Evolutionary conservation across 1,140 invertebrate species (phyloP), one percentile per base, ranked within the genome.

Genomic region (Drosophila insularis): DNA sequence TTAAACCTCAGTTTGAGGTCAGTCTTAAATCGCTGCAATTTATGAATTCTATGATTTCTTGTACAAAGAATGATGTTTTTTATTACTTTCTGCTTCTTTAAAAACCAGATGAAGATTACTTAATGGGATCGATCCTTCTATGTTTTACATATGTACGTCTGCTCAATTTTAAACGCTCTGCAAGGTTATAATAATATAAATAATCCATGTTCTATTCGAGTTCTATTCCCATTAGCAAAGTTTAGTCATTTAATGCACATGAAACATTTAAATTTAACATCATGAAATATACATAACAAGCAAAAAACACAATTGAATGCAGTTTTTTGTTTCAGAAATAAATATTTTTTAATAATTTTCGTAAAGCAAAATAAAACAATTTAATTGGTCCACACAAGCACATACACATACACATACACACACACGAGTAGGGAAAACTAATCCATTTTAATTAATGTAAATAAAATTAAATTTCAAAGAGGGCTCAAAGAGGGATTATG

Each of bases 391-490:
- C 32, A 46, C 43, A 46, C 40, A 39, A 2, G 5, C 27, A 31
- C 32, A 21, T 35, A 32, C 73, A 70, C 50, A 19, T n/a, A n/a
- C n/a, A 27, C 40, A 43, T 8, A 35, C 4, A 35, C 35, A 70
- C 50, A 21, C 64, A 65, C 40, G 66, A 55, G 58, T 46, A 31
- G 50, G 2, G 13, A 64, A 63, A 80, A 74, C 77, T 78, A 87
- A 89, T 87, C 84, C 73, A 87, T 87, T 89, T 87, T 89, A 87
- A 87, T 87, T 87, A 87, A 89, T 74, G 84, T 77, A 87, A 87
- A 87, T 89, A 89, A 69, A 68, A 78, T 78, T 60, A 56, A 78
- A 74, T 89, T 87, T 72, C 74, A 87, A 77, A 84, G 80, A 53
- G 66, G 17, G 46, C 63, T 55, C 67, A 78, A 69, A 80, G 37